A percentile compares a stretch with the other conserved stretches of the same genome.
These are phyloP conservation scores for Cherax destructor DNA, from an alignment of 1,140 invertebrate species.

Conservation along the genomic window DNA sequence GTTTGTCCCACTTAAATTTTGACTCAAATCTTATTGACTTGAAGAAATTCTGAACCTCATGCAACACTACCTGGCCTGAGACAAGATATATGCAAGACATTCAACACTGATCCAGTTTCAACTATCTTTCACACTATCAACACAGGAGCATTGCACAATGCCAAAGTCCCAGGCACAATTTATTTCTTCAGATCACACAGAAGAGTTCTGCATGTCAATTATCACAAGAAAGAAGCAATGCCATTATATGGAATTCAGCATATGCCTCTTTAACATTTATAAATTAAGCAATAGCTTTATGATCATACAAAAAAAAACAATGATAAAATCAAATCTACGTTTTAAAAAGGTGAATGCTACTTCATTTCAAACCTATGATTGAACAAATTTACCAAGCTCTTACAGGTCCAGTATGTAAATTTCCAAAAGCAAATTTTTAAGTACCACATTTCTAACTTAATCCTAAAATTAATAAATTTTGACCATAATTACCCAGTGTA, in stretches of 20 bases:
- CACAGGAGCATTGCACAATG: not conserved
- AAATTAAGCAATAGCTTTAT: not conserved
- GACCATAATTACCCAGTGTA: not conserved
- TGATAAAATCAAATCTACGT: slow-evolving; percentile 57
- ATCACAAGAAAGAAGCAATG: slow-evolving; percentile 52
- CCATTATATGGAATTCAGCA: slow-evolving; percentile 23
- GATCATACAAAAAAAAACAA: slow-evolving; percentile 40
- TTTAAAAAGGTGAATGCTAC: slow-evolving; percentile 26
- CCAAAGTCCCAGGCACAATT: not conserved
- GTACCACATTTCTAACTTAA: slow-evolving; percentile 3
- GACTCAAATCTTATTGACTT: not conserved
- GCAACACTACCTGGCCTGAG: slow-evolving; percentile 1
- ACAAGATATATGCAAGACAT: not conserved
- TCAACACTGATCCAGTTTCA: not conserved
- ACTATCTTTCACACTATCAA: not conserved
- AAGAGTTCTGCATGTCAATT: slow-evolving; percentile 14
- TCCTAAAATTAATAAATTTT: not conserved
- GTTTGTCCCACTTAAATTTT: not conserved
- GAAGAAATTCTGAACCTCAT: not conserved
- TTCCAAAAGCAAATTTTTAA: not conserved
- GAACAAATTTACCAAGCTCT: not conserved
- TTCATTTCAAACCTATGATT: not conserved
- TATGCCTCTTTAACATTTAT: not conserved
- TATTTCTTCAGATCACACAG: not conserved
- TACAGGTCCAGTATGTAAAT: not conserved